Evolutionary conservation across 2,888 invertebrate genomes (phyloP), one percentile per base, ranked within the genome.

Genomic region (Megaustenia siamemsis): DNA sequence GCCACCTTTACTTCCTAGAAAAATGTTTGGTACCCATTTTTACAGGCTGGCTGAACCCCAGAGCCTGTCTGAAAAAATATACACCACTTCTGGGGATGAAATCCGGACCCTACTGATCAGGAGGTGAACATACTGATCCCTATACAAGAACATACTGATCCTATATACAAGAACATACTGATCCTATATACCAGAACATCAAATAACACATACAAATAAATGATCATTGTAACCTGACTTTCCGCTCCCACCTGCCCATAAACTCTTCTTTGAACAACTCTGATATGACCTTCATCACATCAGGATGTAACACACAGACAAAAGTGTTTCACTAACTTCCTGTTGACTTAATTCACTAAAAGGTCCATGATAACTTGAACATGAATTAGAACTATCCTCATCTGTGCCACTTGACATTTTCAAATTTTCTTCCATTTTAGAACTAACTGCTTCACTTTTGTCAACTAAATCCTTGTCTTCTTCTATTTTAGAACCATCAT

Each of bases 221-320:
- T 32, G 35, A 21, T 56, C n/a, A 77, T 38, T 56, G 56, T 0
- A 60, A 18, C 4, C 24, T 1, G 21, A 18, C 6, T 24, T 56
- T 80, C 32, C 69, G 32, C 18, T 38, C 69, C n/a, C 69, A 12
- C 18, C 49, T 49, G 38, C 35, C 6, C 18, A 38, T 12, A 68
- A 66, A 76, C 18, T 40, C 15, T 24, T 77, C 77, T 53, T 28
- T 18, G 53, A 83, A 66, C 40, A 68, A 32, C n/a, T 5, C 12
- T 32, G 83, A 43, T 3, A 83, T 38, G 15, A 32, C 28, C 35
- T 38, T 28, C 18, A 83, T 56, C 24, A 83, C 77, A 83, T 68
- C 53, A 21, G 83, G 83, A 40, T 83, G 77, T 77, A 83, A 53
- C 2, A n/a, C 68, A 83, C 83, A 66, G 69, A 21, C 21, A 83